Evolutionary conservation across 2,797 vertebrate species (phyloP).

Genomic region (Macroramphosus scolopax): DNA sequence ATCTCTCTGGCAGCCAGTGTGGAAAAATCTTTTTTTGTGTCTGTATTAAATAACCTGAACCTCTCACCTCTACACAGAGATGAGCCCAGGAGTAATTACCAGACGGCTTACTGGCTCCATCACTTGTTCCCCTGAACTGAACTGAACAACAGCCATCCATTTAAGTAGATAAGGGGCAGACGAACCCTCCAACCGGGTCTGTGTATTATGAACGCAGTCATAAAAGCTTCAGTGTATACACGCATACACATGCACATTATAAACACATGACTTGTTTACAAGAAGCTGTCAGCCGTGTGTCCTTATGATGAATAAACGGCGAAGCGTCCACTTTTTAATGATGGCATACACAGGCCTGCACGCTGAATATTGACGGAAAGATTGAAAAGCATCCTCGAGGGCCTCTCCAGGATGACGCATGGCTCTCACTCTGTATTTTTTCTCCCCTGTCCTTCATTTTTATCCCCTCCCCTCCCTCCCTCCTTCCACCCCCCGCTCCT

Average conservation of each 20-base stretch:
- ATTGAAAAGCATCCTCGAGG: slow-evolving; percentile 72
- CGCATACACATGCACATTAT: slow-evolving; percentile 11
- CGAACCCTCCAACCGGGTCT: not conserved
- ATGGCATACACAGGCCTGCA: slow-evolving; percentile 49
- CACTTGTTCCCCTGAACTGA: slow-evolving; percentile 19
- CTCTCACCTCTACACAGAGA: slow-evolving; percentile 23
- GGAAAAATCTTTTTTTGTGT: slow-evolving; percentile 4
- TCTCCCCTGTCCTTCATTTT: slow-evolving; percentile 49
- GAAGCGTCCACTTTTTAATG: slow-evolving; percentile 65
- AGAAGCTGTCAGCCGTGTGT: slow-evolving; percentile 65
- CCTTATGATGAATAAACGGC: slow-evolving; percentile 69
- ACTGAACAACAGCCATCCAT: slow-evolving; percentile 37
- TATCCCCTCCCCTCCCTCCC: slow-evolving; percentile 8
- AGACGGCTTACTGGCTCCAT: slow-evolving; percentile 24
- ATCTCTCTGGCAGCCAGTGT: too few species aligned
- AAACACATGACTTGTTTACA: slow-evolving; percentile 67
- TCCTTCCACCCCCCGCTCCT: not conserved
- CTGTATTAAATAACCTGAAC: slow-evolving; percentile 23
- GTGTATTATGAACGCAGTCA: slow-evolving; percentile 8
- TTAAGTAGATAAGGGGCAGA: slow-evolving; percentile 39
- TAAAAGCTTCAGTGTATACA: slow-evolving; percentile 9
- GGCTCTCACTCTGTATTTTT: slow-evolving; percentile 44
- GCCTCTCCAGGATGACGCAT: slow-evolving; percentile 67
- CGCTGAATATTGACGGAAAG: slow-evolving; percentile 69
- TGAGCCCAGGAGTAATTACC: slow-evolving; percentile 36